Base-by-base conservation (phyloP, 1,140 invertebrate genomes). In the Danaus melanippus region DNA sequence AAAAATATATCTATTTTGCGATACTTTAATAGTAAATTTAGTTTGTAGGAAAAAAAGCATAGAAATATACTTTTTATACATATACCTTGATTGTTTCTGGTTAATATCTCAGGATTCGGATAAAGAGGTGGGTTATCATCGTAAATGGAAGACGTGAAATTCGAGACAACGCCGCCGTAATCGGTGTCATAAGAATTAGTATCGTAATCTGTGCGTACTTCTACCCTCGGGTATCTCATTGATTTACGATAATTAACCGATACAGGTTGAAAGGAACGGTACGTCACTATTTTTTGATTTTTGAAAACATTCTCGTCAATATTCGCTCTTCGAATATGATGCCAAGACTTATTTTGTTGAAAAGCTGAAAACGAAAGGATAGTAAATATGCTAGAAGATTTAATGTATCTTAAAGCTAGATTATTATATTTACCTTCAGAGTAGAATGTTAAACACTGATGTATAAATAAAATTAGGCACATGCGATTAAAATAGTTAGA, bases 91-190 rank as follows among this genome's bases (percentile, higher is more conserved):
- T 75, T 81, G 53, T 61, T 76, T 50, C 63, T 73, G 7, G 75
- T 52, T 40, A 86, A 53, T 15, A 74, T 62, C 57, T 84, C 83
- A n/a, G 83, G 83, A 51, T 86, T 86, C n/a, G 83, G 83, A 57
- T 86, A 86, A 10, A 86, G 51, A 44, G 75, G 82, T 12, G 82
- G 83, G 53, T 84, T 86, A 53, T 86, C 81, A 58, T 86, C 79
- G 42, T 86, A 84, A 57, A 83, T 76, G 46, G 79, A 80, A 66
- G 83, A 84, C 48, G 81, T 86, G 51, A 84, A 84, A 51, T 86
- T 86, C 9, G 81, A 83, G 2, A 83, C 77, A 8, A 82, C 77
- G 32, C 68, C 80, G 40, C 81, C 81, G 45, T 86, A 86, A 47
- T 86, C 81, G 0, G 75, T 67, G 48, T 86, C 83, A 46, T 84